Percentiles rank a stretch among this genome's conserved stretches.
phyloP scores from a whole-genome alignment of 2,113 vertebrate genomes.

The Catharus fuscescens region DNA sequence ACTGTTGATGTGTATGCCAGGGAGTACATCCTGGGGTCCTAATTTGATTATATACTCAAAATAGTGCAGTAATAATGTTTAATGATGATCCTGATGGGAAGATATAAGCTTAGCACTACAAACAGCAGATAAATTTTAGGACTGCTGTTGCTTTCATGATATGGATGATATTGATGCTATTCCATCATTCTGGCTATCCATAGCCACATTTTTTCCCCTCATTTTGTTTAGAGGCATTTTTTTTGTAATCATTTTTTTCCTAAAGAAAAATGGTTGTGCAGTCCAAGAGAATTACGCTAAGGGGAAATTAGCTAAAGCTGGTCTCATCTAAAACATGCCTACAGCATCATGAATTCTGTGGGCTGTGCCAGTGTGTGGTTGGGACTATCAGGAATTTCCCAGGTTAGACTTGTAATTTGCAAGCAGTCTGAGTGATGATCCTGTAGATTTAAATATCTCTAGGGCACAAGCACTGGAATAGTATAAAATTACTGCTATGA shows the following conservation, averaged over 20 bases:
- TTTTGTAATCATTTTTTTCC: not conserved
- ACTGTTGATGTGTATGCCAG: not conserved
- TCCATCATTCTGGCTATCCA: not conserved
- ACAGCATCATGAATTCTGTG: not conserved
- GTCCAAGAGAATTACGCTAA: not conserved
- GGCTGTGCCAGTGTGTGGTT: not conserved
- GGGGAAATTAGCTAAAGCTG: not conserved
- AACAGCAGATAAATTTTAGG: not conserved
- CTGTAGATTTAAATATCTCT: not conserved
- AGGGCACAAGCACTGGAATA: not conserved
- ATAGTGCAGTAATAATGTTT: not conserved
- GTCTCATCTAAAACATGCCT: not conserved
- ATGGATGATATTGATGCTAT: not conserved
- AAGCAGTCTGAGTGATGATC: not conserved
- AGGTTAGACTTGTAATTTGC: not conserved
- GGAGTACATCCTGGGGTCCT: not conserved
- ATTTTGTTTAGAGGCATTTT: not conserved
- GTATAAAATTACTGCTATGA: not conserved
- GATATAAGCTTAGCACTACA: not conserved
- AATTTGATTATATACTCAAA: not conserved
- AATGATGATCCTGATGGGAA: not conserved
- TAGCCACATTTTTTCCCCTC: not conserved
- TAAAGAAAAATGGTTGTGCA: not conserved
- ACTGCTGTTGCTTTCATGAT: accelerated
- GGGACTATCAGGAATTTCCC: not conserved